These are phyloP conservation scores for Tridacna gigas DNA, from an alignment of 2,888 invertebrate species.

Conservation along the genomic window DNA sequence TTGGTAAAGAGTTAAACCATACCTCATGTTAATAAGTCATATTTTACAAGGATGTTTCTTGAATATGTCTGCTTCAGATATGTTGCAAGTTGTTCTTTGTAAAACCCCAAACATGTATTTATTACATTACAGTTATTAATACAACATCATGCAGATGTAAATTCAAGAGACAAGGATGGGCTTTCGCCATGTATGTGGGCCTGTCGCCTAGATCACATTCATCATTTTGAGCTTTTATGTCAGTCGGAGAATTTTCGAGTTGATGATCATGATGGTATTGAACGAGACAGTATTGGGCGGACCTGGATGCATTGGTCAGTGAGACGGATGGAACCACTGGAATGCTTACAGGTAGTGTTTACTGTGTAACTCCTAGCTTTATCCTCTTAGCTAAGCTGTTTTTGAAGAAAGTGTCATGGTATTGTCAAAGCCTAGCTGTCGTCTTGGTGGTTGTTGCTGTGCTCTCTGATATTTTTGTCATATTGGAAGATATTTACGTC, in stretches of 20 bases:
- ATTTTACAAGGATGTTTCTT: too few relatives aligned
- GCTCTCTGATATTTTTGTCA: background rate
- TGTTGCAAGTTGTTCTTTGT: too few relatives aligned
- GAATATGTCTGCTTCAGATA: too few relatives aligned
- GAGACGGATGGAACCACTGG: slow-evolving; percentile 82
- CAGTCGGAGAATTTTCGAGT: slow-evolving; percentile 72
- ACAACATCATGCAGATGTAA: slow-evolving; percentile 76
- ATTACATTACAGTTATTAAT: slow-evolving; percentile 78
- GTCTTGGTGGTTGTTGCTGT: background rate
- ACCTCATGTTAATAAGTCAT: too few relatives aligned
- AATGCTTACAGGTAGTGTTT: slow-evolving; percentile 82
- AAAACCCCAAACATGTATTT: background rate
- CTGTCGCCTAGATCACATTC: slow-evolving; percentile 84
- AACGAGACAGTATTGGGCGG: slow-evolving; percentile 81
- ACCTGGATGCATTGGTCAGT: slow-evolving; percentile 85
- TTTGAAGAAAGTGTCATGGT: background rate
- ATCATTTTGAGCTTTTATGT: slow-evolving; percentile 82
- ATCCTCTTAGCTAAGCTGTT: background rate
- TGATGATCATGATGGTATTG: slow-evolving; percentile 79
- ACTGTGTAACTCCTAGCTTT: background rate
- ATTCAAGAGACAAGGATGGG: slow-evolving; percentile 83
- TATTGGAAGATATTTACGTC: too few relatives aligned
- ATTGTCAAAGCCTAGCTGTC: background rate
- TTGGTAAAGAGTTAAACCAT: too few relatives aligned
- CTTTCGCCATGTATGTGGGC: slow-evolving; percentile 85